Conservation (phyloP, 2,888 invertebrate genomes). For the Chironomus tentans region DNA sequence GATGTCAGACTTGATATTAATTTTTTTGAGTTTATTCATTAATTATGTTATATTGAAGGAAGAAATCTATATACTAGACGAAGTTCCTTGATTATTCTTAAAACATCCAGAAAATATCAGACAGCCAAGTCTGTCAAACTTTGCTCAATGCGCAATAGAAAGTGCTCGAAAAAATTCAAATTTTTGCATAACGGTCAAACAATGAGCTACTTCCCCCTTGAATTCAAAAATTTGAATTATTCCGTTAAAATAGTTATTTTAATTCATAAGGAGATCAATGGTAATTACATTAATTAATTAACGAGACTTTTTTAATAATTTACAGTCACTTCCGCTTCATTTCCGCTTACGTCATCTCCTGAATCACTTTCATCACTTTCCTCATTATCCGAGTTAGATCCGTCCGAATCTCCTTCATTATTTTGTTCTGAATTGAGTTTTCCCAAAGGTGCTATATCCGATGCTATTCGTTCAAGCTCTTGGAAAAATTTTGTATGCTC, state of each 20-base stretch:
- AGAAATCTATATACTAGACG: no score
- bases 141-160: no score
- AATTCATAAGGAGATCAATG: neutral
- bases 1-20: no score
- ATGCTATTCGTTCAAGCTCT: neutral
- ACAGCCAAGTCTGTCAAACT: no score
- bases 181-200: no score
- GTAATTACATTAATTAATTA: neutral
- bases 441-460: neutral
- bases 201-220: no score
- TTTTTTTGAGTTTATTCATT: no score
- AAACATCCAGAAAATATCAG: no score
- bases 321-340: neutral
- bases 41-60: no score
- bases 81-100: no score
- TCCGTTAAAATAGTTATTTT: neutral
- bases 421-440: constrained; percentile 10
- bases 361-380: neutral
- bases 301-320: neutral
- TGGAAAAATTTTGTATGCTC: constrained; percentile 16
- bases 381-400: neutral
- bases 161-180: no score
- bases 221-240: neutral
- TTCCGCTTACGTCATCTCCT: neutral
- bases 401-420: neutral